Conservation (phyloP, 2,797 vertebrate genomes). For the Phalloptychus januarius region DNA sequence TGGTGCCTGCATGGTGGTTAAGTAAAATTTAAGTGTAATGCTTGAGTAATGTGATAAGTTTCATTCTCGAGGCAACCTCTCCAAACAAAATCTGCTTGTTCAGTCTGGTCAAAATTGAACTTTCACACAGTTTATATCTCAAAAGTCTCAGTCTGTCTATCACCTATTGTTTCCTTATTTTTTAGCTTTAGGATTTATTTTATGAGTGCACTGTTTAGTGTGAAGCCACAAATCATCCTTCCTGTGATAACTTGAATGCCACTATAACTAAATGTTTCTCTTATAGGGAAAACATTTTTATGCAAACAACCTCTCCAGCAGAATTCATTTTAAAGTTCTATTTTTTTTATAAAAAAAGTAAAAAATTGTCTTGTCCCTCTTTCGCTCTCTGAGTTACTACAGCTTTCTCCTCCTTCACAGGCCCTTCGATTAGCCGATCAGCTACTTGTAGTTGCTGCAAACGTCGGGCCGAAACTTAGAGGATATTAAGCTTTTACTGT, state of each 20-base stretch:
- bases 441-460: no score
- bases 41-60: neutral
- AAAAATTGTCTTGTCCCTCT: no score
- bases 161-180: neutral
- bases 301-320: no score
- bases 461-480: no score
- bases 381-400: no score
- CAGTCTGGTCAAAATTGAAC: neutral
- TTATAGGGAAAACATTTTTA: neutral
- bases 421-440: no score
- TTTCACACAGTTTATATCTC: neutral
- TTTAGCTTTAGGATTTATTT: neutral
- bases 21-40: neutral
- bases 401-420: no score
- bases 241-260: neutral
- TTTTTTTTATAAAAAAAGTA: no score
- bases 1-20: neutral
- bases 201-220: neutral
- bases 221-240: neutral
- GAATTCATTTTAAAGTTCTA: neutral
- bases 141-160: neutral
- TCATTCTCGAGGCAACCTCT: neutral
- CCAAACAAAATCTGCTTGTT: neutral
- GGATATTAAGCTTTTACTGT: no score
- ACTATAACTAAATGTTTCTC: neutral